Conservation (phyloP, 2,797 vertebrate species). For the Sebastes matsubarae region DNA sequence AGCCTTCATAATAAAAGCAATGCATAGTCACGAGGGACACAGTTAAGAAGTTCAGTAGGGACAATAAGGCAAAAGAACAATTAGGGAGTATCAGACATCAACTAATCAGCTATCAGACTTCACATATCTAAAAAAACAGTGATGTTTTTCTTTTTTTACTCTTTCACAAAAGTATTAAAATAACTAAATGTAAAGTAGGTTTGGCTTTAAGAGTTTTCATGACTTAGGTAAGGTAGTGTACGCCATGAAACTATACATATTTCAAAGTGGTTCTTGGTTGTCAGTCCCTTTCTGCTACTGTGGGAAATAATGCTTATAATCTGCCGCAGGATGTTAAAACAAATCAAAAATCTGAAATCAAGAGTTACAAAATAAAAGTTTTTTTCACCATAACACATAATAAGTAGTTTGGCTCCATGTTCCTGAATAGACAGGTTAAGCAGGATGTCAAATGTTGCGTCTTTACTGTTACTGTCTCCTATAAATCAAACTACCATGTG, state of each 20-base stretch:
- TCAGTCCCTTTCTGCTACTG: neutral
- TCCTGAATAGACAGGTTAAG: neutral
- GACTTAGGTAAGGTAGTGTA: neutral
- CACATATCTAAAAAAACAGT: neutral
- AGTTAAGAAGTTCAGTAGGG: constrained; percentile 25
- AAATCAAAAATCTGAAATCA: neutral
- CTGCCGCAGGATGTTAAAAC: neutral
- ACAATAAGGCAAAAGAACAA: constrained; percentile 54
- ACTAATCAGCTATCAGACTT: neutral
- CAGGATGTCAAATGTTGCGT: neutral
- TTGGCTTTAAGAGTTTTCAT: constrained; percentile 11
- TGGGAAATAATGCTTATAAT: neutral
- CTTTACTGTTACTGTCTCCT: neutral
- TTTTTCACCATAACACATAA: neutral
- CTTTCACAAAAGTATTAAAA: constrained; percentile 8
- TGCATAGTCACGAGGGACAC: constrained; percentile 75
- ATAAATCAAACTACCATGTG: constrained; percentile 7
- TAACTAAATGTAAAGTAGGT: constrained; percentile 22
- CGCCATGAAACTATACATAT: neutral
- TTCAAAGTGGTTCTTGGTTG: neutral
- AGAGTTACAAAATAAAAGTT: constrained; percentile 10
- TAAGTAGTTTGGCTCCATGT: neutral
- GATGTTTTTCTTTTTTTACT: constrained; percentile 3
- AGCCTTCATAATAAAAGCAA: constrained; percentile 49
- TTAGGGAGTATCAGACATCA: constrained; percentile 1